phyloP scores from a whole-genome alignment of 1,140 invertebrate species.

The Temnothorax curvispinosus region DNA sequence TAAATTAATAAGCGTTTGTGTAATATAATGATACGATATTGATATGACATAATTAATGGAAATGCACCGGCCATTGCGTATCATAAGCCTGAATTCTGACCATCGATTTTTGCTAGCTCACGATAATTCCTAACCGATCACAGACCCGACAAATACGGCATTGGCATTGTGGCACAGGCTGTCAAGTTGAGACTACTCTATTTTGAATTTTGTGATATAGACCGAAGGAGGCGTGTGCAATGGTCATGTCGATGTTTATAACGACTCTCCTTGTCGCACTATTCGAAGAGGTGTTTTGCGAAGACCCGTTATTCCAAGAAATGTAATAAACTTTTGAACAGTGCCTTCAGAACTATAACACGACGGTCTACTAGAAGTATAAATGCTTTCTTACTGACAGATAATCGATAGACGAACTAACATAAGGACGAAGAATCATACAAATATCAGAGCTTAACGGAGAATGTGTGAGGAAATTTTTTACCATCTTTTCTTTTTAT shows the following conservation, averaged over 20 bases:
- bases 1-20: constrained; percentile 85
- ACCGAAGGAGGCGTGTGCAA: constrained; percentile 77
- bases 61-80: constrained; percentile 73
- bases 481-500: constrained; percentile 48
- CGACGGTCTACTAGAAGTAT: constrained; percentile 79
- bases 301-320: constrained; percentile 70
- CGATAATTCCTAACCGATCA: constrained; percentile 77
- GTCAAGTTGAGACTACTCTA: constrained; percentile 79
- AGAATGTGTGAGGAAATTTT: constrained; percentile 55
- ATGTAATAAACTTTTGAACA: constrained; percentile 78
- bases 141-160: constrained; percentile 74
- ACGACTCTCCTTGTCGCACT: constrained; percentile 75
- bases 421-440: constrained; percentile 65
- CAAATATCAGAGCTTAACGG: constrained; percentile 71
- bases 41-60: constrained; percentile 74
- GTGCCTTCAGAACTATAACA: constrained; percentile 84
- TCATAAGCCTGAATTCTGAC: constrained; percentile 79
- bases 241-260: constrained; percentile 76
- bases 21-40: constrained; percentile 81
- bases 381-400: constrained; percentile 75
- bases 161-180: constrained; percentile 77
- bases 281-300: constrained; percentile 64
- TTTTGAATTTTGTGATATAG: constrained; percentile 82
- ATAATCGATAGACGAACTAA: constrained; percentile 73
- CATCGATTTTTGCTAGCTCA: constrained; percentile 75